A percentile compares a stretch with the other conserved stretches of the same genome.
phyloP scores from a whole-genome alignment of 2,888 invertebrate genomes.

The Hemaris fuciformis region DNA sequence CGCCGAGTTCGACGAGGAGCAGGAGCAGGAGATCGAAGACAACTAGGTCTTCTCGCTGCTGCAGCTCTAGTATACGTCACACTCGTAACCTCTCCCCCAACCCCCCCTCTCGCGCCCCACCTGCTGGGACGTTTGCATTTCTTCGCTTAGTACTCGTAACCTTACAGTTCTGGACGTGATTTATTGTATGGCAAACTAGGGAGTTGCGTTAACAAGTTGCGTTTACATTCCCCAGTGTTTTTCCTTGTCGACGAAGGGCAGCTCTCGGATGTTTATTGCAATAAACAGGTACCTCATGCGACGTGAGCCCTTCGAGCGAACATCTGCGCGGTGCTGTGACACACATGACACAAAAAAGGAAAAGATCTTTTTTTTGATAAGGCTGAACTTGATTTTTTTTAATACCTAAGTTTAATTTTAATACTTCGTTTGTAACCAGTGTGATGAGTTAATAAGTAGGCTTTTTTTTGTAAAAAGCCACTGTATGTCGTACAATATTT shows the following conservation, averaged over 20 bases:
- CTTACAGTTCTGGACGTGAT: constrained; percentile 50
- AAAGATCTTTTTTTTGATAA: constrained; percentile 79
- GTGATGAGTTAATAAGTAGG: constrained; percentile 60
- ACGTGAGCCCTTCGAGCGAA: constrained; percentile 67
- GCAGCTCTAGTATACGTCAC: constrained; percentile 11
- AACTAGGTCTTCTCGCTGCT: constrained; percentile 51
- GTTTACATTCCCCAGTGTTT: constrained; percentile 75
- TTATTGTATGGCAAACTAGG: constrained; percentile 44
- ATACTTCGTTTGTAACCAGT: constrained; percentile 69
- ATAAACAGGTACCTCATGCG: constrained; percentile 62
- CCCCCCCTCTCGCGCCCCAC: constrained; percentile 32
- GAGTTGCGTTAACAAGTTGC: constrained; percentile 49
- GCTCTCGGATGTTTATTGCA: constrained; percentile 69
- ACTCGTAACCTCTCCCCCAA: constrained; percentile 32
- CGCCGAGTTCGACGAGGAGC: constrained; percentile 90
- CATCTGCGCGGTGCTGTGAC: constrained; percentile 60
- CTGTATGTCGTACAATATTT: constrained; percentile 70
- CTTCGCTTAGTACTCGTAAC: constrained; percentile 65
- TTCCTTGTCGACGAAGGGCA: constrained; percentile 69
- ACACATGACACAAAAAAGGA: constrained; percentile 67
- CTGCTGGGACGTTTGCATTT: constrained; percentile 41
- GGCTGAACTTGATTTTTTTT: constrained; percentile 77
- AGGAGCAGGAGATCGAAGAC: constrained; percentile 87
- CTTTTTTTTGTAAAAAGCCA: constrained; percentile 66
- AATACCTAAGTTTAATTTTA: constrained; percentile 76